Evolutionary conservation across 2,888 invertebrate species (phyloP), one percentile per base, ranked within the genome.

Genomic region (Pandemis corylana): DNA sequence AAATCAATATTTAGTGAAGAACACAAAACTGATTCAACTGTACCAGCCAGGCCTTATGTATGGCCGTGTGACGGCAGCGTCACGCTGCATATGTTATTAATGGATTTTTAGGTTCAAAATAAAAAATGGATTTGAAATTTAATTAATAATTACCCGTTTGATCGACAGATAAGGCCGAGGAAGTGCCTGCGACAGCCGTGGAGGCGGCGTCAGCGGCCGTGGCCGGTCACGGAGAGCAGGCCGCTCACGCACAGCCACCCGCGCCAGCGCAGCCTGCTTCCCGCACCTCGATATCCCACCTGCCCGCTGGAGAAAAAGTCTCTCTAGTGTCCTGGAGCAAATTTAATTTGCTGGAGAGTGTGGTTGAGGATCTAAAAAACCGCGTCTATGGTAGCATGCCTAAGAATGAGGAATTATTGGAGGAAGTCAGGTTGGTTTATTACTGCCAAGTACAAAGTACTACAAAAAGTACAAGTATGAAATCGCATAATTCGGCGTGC

Each of bases 271-370:
- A 53, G 28, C 28, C 59, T 0, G 9, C 28, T 5, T 59, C 59
- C 59, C 59, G 59, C 12, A 59, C 59, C 20, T 59, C 59, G 12
- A 28, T 59, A 28, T 59, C 59, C 3, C 59, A 59, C 12, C 12
- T 59, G 28, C 59, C 59, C 12, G 12, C 59, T 7, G 59, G 59
- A 10, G 91, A 92, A 42, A 89, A 79, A 76, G 87, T 94, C 0
- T 93, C 95, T 0, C 88, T 96, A 0, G 91, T 94, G 46, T 94
- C 94, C 0, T 78, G 88, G 6, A 93, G 92, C 87, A 93, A 91
- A 77, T 94, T 94, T 75, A 92, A 93, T 72, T 13, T 92, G 10
- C 82, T 94, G 53, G 90, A 92, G 74, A 82, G 78, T 71, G 77
- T 84, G 1, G 94, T 94, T 2, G 87, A 88, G 42, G 92, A 93